Base-by-base conservation (phyloP, 2,113 vertebrate species). In the Gallinago jamesoni region DNA sequence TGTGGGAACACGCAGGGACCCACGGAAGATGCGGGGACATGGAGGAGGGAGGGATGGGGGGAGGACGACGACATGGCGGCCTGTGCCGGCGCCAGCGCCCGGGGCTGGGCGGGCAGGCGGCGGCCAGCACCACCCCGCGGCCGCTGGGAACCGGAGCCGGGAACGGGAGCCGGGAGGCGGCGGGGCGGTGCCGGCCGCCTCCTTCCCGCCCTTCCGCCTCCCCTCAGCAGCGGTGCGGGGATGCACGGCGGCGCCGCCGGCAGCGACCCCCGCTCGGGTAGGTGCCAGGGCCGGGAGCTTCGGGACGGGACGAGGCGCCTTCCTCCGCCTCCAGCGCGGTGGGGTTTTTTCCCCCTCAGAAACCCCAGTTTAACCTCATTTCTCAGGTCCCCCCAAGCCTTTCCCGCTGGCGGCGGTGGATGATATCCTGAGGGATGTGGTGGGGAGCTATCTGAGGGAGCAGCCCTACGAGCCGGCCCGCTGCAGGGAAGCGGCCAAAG, bases 381-480 rank as follows among this genome's bases (percentile, higher is more conserved):
- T 89, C 55, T 68, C 94, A 99, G 99, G 97, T 79, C 98, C 99
- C 5, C 19, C 25, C 45, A 87, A 90, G 85, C 97, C 94, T 57
- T 99, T 99, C 95, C 98, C 99, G 30, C 97, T 96, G 74, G 57
- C 82, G 15, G 95, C 87, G 30, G 98, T 99, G 87, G 98, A 97
- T 30, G 96, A 95, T 28, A 99, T 99, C 92, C 97, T 99, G 96
- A 97, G 98, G 97, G 99, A 99, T 2, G 99, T 98, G 41, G 96
- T 99, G 35, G 97, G 94, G 25, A 98, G 81, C 82, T 98, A 98
- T 76, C 97, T 99, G 55, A 98, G 98, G 94, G 98, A 99, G 74
- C 98, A 98, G 96, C 96, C 96, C 41, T 99, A 99, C 92, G 99
- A 99, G 90, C 97, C 97, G 1, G 98, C 98, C 31, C 96, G 98